These are phyloP conservation scores for Naja naja DNA, from an alignment of 2,113 vertebrate genomes.

Conservation along the genomic window DNA sequence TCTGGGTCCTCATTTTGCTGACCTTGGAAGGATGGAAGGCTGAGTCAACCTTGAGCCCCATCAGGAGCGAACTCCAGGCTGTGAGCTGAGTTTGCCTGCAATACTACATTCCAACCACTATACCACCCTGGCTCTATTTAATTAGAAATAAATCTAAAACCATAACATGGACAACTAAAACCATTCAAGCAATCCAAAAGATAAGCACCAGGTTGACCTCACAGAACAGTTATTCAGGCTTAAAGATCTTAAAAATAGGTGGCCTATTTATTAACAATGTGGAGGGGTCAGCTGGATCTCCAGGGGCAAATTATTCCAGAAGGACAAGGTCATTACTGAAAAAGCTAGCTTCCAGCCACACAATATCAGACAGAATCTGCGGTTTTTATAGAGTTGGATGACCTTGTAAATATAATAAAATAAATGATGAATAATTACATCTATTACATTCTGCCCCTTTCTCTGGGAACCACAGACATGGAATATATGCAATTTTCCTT, in stretches of 20 bases:
- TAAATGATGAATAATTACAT: not conserved
- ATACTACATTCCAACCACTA: not conserved
- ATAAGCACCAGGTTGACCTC: not conserved
- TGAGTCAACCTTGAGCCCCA: not conserved
- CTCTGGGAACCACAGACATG: not conserved
- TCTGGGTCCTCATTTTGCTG: not conserved
- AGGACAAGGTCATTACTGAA: not conserved
- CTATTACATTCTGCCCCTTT: not conserved
- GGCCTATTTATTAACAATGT: not conserved
- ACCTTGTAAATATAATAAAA: not conserved
- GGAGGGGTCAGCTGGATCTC: not conserved
- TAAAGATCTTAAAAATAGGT: not conserved
- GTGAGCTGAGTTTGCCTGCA: not conserved
- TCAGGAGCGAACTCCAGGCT: not conserved
- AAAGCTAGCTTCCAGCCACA: not conserved
- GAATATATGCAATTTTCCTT: not conserved
- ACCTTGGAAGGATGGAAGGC: not conserved
- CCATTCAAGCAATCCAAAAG: not conserved
- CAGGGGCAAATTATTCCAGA: not conserved
- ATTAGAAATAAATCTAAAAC: not conserved
- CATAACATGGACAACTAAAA: not conserved
- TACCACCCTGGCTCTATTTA: not conserved
- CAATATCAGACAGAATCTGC: not conserved
- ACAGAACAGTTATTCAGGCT: not conserved
- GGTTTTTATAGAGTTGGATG: not conserved